Percentiles rank a stretch among this genome's conserved stretches.
Evolutionary conservation across 37 sponge, comb jelly and placozoan genomes (phyloP).

Genomic region (Hormiphora californensis): DNA sequence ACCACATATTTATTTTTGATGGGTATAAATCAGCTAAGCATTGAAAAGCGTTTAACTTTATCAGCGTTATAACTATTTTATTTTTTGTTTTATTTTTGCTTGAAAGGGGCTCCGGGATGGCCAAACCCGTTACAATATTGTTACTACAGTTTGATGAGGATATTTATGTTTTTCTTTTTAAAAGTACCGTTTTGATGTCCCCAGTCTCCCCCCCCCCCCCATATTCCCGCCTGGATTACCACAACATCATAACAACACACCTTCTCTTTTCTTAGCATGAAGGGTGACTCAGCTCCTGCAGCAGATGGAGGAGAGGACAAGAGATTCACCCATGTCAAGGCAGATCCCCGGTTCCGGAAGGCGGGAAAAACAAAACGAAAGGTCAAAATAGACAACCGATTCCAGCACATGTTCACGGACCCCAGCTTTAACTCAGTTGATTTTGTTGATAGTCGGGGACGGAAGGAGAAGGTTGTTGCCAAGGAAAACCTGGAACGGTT

Average conservation of each 20-base stretch:
- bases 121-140: too few relatives aligned
- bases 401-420: slow-evolving; percentile 46
- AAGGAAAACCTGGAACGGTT: slow-evolving; percentile 18
- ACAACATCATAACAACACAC: too few relatives aligned
- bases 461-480: slow-evolving; percentile 46
- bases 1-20: too few relatives aligned
- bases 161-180: too few relatives aligned
- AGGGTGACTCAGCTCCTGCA: background rate
- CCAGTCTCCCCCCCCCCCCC: too few relatives aligned
- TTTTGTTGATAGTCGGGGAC: background rate
- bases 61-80: background rate
- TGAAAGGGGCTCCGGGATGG: background rate
- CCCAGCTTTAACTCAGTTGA: slow-evolving; percentile 24
- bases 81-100: background rate
- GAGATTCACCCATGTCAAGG: slow-evolving; percentile 33
- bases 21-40: too few relatives aligned
- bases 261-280: too few relatives aligned
- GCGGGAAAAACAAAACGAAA: slow-evolving; percentile 14
- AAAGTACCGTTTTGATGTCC: too few relatives aligned
- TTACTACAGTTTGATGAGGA: too few relatives aligned
- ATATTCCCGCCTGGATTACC: too few relatives aligned
- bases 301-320: slow-evolving; percentile 22
- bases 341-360: slow-evolving; percentile 46
- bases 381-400: slow-evolving; percentile 47
- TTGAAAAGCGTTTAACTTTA: background rate